phyloP scores from a whole-genome alignment of 2,113 vertebrate genomes.

The Asarcornis scutulata region DNA sequence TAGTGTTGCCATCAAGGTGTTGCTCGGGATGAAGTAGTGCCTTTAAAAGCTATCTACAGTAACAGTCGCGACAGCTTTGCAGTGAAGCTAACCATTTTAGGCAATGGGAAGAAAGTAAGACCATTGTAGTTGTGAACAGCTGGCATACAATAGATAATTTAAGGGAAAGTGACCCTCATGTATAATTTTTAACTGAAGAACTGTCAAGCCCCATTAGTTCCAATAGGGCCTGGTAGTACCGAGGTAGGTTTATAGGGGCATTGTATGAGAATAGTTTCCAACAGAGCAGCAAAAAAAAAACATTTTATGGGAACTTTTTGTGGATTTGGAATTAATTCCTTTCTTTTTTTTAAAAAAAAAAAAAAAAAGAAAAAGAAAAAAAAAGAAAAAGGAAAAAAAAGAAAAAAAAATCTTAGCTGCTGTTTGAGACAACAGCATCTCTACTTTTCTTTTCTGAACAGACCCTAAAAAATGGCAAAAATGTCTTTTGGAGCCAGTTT shows the following conservation, averaged over 20 bases:
- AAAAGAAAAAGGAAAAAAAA: not conserved
- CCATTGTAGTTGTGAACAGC: slow-evolving; percentile 80
- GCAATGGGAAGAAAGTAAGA: slow-evolving; percentile 73
- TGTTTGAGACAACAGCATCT: slow-evolving; percentile 48
- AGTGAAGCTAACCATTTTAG: slow-evolving; percentile 71
- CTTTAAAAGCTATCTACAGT: slow-evolving; percentile 24
- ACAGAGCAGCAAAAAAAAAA: slow-evolving; percentile 24
- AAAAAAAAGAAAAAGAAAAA: not conserved
- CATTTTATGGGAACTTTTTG: slow-evolving; percentile 58
- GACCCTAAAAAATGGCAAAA: slow-evolving; percentile 46
- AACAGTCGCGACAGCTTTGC: slow-evolving; percentile 20
- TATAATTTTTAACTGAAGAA: slow-evolving; percentile 87
- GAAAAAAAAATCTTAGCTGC: not conserved
- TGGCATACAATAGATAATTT: slow-evolving; percentile 86
- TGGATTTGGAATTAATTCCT: slow-evolving; percentile 23
- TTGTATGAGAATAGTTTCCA: slow-evolving; percentile 70
- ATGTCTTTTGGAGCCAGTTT: slow-evolving; percentile 32
- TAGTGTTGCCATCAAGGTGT: slow-evolving; percentile 66
- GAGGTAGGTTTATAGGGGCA: slow-evolving; percentile 73
- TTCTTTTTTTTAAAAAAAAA: not conserved
- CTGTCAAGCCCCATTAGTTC: slow-evolving; percentile 86
- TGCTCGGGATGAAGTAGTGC: slow-evolving; percentile 16
- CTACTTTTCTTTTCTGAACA: slow-evolving; percentile 30
- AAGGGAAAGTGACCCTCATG: slow-evolving; percentile 86
- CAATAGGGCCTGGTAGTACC: slow-evolving; percentile 74